phyloP scores from a whole-genome alignment of 1,140 invertebrate species.

The Cotesia chilonis region DNA sequence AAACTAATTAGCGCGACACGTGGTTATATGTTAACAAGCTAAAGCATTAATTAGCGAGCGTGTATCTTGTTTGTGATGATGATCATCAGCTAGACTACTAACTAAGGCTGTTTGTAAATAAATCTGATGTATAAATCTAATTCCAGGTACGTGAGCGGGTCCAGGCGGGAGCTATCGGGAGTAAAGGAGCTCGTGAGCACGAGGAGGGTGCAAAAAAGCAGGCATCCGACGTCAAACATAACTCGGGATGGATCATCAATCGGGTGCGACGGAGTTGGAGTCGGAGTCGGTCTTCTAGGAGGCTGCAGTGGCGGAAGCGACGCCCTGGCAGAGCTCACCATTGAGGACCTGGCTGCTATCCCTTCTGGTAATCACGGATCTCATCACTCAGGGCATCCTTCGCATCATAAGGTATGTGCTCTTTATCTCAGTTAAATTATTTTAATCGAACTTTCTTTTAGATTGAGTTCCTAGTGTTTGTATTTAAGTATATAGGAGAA shows the following conservation, averaged over 20 bases:
- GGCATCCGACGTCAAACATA: slow-evolving; percentile 49
- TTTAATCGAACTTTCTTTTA: too few relatives aligned
- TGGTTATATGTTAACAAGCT: slow-evolving; percentile 24
- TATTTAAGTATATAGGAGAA: too few relatives aligned
- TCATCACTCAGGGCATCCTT: slow-evolving; percentile 61
- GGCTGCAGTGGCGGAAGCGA: slow-evolving; percentile 61
- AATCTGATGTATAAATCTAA: slow-evolving; percentile 25
- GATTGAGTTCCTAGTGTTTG: too few relatives aligned
- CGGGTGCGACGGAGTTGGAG: slow-evolving; percentile 42
- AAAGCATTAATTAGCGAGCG: slow-evolving; percentile 16
- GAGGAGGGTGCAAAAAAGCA: slow-evolving; percentile 55
- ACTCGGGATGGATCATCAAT: slow-evolving; percentile 45
- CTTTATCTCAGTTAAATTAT: background rate
- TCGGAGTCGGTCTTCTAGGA: slow-evolving; percentile 52
- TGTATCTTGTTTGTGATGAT: background rate
- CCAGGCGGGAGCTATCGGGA: slow-evolving; percentile 57
- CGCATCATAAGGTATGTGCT: slow-evolving; percentile 59
- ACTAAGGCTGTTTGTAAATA: background rate
- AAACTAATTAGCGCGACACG: slow-evolving; percentile 14
- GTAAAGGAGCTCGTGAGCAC: slow-evolving; percentile 59
- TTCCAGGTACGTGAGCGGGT: slow-evolving; percentile 55
- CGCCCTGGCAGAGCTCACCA: slow-evolving; percentile 61
- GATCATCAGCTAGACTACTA: background rate
- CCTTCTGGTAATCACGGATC: slow-evolving; percentile 58
- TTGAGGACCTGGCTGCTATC: slow-evolving; percentile 64